Base-by-base conservation (phyloP, 2,113 vertebrate species). In the Caranx melampygus region DNA sequence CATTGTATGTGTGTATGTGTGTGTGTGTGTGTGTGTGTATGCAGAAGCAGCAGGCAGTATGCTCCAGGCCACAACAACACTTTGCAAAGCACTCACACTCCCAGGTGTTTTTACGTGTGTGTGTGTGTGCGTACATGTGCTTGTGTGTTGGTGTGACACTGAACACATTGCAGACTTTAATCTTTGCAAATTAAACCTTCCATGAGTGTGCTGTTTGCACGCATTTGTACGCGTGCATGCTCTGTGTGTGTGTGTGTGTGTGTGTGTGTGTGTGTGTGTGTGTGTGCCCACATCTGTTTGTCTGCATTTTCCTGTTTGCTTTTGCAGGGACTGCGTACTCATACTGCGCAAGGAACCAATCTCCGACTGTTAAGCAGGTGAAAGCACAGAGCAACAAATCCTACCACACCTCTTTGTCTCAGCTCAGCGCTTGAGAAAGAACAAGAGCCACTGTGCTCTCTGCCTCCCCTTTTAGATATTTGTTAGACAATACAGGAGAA, bases 131-230 rank as follows among this genome's bases (percentile, higher is more conserved):
- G 45, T 21, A 5, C 5, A 12, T 67, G 42, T 33, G 35, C 7
- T 34, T 33, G 18, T 65, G 71, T 71, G 78, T 75, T 47, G 31
- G 21, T 68, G 49, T 44, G 76, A 73, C 61, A 72, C 66, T 70
- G 68, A 82, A 81, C 82, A 78, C 82, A 81, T 78, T 61, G 44
- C 81, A 61, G 65, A 87, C 87, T 92, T 91, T 93, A 94, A 94
- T 93, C 91, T 94, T 83, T 81, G 73, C 80, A 93, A 94, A 95
- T 94, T 81, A 93, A 94, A 92, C 82, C 79, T 90, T 82, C 35
- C 47, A 70, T 69, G 74, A 78, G 72, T 70, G 54, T 59, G 65
- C 61, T 63, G 62, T 69, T 74, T 80, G 60, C 47, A 78, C 61
- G 44, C 45, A n/a, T 78, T 40, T 21, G 62, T 26, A 13, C 31